Evolutionary conservation across 2,797 vertebrate species (phyloP).

Genomic region (Limosa lapponica): DNA sequence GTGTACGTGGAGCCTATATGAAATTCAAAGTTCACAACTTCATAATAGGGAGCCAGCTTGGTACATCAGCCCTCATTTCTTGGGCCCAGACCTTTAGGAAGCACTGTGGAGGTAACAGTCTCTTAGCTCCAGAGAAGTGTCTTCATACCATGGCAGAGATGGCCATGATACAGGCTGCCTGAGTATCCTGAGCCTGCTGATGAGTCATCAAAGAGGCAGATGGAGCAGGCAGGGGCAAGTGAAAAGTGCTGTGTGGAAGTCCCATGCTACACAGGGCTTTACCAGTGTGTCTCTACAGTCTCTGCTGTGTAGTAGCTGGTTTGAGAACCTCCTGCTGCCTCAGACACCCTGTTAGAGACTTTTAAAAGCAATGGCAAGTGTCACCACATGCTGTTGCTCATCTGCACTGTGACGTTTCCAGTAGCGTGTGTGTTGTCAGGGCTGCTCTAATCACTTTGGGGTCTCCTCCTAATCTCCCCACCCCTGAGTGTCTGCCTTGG

Average conservation of each 20-base stretch:
- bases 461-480: background rate
- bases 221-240: background rate
- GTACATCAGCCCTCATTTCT: background rate
- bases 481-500: background rate
- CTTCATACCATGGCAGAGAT: background rate
- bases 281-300: background rate
- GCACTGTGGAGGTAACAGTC: background rate
- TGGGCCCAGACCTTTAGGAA: background rate
- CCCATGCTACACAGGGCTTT: too few species aligned
- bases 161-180: background rate
- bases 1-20: accelerated
- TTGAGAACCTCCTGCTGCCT: background rate
- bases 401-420: background rate
- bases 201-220: background rate
- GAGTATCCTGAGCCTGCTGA: background rate
- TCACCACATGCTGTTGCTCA: background rate
- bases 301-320: background rate
- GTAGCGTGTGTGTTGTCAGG: background rate
- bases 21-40: background rate
- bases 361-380: background rate
- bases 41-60: background rate
- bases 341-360: background rate
- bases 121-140: background rate
- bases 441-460: background rate
- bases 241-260: background rate